phyloP scores from a whole-genome alignment of 2,113 vertebrate species.

The Haliaeetus leucogaster region DNA sequence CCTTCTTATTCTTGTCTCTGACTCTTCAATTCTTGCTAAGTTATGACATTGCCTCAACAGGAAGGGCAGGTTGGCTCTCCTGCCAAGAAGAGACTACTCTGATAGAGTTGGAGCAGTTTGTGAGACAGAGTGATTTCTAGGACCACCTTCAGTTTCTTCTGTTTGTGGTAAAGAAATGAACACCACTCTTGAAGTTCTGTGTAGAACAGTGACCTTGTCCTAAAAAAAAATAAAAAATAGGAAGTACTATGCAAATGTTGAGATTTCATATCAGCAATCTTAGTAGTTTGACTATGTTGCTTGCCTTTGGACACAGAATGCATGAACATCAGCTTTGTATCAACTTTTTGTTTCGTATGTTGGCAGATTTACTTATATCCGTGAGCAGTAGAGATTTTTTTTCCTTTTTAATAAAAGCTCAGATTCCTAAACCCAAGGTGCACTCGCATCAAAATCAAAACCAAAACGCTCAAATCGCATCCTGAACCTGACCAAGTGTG shows the following conservation, averaged over 20 bases:
- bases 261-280: neutral
- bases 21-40: neutral
- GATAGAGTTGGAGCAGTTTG: neutral
- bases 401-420: neutral
- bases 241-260: neutral
- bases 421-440: neutral
- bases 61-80: neutral
- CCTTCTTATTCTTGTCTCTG: neutral
- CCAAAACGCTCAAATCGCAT: neutral
- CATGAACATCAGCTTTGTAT: neutral
- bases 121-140: neutral
- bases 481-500: neutral
- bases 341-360: neutral
- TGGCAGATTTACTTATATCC: neutral
- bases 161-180: neutral
- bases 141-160: neutral
- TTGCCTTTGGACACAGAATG: neutral
- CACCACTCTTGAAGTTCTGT: neutral
- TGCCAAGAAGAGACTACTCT: neutral
- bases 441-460: neutral
- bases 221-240: neutral
- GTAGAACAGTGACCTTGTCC: neutral
- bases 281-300: neutral
- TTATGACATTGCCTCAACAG: neutral
- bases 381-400: neutral